Conservation (phyloP, 2,888 invertebrate species). For the Nyleta sp. region DNA sequence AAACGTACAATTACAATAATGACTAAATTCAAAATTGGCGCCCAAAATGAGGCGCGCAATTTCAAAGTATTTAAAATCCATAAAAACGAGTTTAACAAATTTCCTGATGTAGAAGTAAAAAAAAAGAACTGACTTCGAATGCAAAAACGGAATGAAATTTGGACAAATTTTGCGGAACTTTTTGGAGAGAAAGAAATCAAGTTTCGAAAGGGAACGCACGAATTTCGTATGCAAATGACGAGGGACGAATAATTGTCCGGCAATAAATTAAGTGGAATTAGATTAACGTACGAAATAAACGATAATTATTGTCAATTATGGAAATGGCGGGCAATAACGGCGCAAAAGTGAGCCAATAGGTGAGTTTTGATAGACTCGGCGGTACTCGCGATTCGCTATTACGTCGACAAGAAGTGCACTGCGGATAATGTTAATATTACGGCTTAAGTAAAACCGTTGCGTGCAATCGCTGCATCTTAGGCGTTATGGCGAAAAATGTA, state of each 20-base stretch:
- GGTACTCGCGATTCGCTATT: constrained; percentile 50
- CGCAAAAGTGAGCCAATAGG: constrained; percentile 44
- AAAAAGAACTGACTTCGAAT: no score
- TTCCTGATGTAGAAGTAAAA: no score
- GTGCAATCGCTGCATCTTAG: constrained; percentile 56
- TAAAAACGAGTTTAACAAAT: no score
- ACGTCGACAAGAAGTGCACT: constrained; percentile 49
- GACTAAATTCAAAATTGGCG: no score
- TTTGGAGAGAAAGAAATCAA: no score
- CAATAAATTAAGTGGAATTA: constrained; percentile 38
- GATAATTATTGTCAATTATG: constrained; percentile 51
- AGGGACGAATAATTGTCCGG: constrained; percentile 19
- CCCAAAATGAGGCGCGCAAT: no score
- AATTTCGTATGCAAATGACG: constrained; percentile 19
- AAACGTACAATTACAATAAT: no score
- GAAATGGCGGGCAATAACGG: constrained; percentile 40
- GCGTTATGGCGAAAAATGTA: constrained; percentile 58
- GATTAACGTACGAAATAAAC: constrained; percentile 44
- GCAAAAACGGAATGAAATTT: no score
- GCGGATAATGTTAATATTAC: constrained; percentile 56
- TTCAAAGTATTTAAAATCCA: no score
- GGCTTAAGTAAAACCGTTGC: constrained; percentile 61
- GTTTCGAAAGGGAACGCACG: no score
- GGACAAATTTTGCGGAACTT: no score
- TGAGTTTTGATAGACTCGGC: constrained; percentile 41